Percentiles rank a stretch among this genome's conserved stretches.
Conservation (phyloP, 2,797 vertebrate species). For the Enteromius thamalakanensis region DNA sequence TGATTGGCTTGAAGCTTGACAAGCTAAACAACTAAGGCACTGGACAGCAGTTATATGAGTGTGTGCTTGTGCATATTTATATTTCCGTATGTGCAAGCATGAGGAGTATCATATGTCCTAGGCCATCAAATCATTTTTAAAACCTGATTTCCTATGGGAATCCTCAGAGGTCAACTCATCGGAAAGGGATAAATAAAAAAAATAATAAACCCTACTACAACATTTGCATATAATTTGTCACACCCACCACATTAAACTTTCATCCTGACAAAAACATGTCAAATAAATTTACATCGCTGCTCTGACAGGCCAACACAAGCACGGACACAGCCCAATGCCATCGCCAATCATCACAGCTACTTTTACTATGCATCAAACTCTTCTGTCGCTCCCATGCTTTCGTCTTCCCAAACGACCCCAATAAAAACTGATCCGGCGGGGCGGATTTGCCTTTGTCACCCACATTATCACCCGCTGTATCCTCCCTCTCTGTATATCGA, state of each 20-base stretch:
- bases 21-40: neutral
- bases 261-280: conserved; percentile 98
- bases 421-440: conserved; percentile 86
- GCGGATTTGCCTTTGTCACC: conserved; percentile 82
- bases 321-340: conserved; percentile 83
- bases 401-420: conserved; percentile 71
- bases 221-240: conserved; percentile 98
- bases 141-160: conserved; percentile 90
- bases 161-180: conserved; percentile 91
- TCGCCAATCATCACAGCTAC: conserved; percentile 83
- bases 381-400: conserved; percentile 65
- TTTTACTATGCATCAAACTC: conserved; percentile 79
- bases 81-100: conserved; percentile 20
- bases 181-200: conserved; percentile 89
- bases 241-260: conserved; percentile 95
- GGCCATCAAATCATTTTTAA: conserved; percentile 82
- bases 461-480: conserved; percentile 79
- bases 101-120: conserved; percentile 2
- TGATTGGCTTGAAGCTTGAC: neutral
- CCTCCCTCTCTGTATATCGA: conserved; percentile 75
- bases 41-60: neutral
- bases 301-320: conserved; percentile 88
- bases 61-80: conserved; percentile 22
- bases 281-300: conserved; percentile 94
- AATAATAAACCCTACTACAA: conserved; percentile 71